Evolutionary conservation across 2,113 vertebrate genomes (phyloP).

Genomic region (Cranoglanis bouderius): DNA sequence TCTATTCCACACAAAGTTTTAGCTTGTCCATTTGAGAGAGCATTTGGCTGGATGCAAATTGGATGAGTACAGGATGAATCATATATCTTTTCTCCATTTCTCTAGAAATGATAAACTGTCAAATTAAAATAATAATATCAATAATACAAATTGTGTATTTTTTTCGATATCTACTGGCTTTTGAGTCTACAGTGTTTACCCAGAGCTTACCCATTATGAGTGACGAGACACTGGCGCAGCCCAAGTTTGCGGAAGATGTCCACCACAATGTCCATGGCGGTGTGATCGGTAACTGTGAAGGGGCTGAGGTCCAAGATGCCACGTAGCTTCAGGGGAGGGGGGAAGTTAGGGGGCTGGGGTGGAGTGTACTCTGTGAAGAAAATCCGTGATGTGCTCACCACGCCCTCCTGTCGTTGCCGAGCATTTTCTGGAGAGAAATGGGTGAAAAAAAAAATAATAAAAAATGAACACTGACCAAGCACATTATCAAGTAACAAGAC

Average conservation of each 20-base stretch:
- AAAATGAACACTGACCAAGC: neutral
- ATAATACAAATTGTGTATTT: neutral
- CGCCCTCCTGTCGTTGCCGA: conserved; percentile 84
- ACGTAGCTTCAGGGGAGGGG: conserved; percentile 80
- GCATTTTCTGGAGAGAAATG: conserved; percentile 74
- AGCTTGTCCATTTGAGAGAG: neutral
- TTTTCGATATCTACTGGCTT: too few species aligned
- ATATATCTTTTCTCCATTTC: neutral
- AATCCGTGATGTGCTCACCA: conserved; percentile 83
- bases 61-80: neutral
- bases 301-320: conserved; percentile 86
- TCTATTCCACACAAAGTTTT: neutral
- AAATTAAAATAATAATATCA: neutral
- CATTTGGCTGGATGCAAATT: neutral
- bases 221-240: conserved; percentile 84
- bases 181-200: too few species aligned
- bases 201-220: conserved; percentile 80
- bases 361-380: conserved; percentile 86
- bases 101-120: too few species aligned
- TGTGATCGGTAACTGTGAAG: conserved; percentile 86
- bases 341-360: conserved; percentile 76
- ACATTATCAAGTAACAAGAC: neutral
- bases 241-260: conserved; percentile 89
- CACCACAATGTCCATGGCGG: conserved; percentile 86
- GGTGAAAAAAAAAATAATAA: neutral